Conservation (phyloP, 2,113 vertebrate genomes). For the Platysteira castanea region DNA sequence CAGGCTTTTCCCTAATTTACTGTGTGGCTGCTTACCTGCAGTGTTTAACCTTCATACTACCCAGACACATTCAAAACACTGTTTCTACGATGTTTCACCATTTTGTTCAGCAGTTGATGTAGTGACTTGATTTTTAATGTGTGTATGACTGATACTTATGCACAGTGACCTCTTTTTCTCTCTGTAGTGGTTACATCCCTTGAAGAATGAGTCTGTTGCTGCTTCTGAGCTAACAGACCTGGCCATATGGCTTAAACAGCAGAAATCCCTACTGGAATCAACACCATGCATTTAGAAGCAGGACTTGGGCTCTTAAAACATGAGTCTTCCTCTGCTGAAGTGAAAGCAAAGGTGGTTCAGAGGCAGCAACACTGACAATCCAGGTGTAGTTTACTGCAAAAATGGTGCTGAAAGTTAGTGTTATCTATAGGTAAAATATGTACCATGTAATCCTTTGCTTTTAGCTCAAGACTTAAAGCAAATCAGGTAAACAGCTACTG, state of each 20-base stretch:
- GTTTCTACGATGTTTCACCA: background rate
- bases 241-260: background rate
- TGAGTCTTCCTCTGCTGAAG: background rate
- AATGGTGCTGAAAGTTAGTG: background rate
- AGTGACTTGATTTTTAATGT: conserved; percentile 1
- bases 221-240: background rate
- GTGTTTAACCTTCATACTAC: background rate
- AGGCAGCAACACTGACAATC: background rate
- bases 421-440: background rate
- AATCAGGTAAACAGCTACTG: conserved; percentile 3
- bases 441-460: background rate
- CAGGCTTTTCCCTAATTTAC: background rate
- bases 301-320: background rate
- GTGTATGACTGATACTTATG: background rate
- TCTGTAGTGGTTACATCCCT: background rate
- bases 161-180: background rate
- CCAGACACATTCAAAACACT: background rate
- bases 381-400: background rate
- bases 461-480: conserved; percentile 4
- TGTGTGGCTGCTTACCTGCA: background rate
- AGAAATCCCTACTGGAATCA: background rate
- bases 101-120: background rate
- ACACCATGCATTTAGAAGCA: background rate
- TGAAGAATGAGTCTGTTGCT: background rate
- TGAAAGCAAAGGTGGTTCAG: background rate